Conservation (phyloP, 2,113 vertebrate genomes). For the Scytalopus superciliaris region DNA sequence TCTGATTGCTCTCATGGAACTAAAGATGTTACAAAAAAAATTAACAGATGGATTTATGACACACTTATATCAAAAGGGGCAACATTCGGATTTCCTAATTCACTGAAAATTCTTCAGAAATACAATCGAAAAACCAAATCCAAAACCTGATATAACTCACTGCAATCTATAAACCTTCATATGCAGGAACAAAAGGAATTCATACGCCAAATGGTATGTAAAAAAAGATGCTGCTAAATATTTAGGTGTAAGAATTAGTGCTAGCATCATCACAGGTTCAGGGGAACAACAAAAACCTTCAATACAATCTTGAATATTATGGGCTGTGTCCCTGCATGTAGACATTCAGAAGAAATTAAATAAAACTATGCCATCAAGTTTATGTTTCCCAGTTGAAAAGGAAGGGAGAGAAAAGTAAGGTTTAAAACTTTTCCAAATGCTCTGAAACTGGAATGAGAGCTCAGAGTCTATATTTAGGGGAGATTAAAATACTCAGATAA, state of each 20-base stretch:
- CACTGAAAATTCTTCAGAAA: neutral
- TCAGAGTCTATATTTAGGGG: neutral
- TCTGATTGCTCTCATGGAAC: neutral
- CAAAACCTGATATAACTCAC: neutral
- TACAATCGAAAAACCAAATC: neutral
- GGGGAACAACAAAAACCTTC: neutral
- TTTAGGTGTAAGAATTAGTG: neutral
- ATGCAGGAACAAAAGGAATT: neutral
- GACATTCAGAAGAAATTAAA: neutral
- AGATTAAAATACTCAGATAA: conserved; percentile 4
- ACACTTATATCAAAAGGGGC: neutral
- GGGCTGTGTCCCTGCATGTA: neutral
- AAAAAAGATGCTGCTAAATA: neutral
- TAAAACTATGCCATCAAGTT: neutral
- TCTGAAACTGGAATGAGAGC: neutral
- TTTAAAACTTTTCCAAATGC: neutral
- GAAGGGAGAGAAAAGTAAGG: neutral
- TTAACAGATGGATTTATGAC: neutral
- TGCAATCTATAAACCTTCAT: neutral
- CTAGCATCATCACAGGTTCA: neutral
- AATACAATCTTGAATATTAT: neutral
- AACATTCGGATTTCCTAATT: neutral
- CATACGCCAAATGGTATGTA: neutral
- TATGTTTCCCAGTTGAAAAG: neutral
- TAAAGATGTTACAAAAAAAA: neutral